Percentiles rank a stretch among this genome's conserved stretches.
Evolutionary conservation across 2,888 invertebrate species (phyloP).

Genomic region (Eledona agricola): DNA sequence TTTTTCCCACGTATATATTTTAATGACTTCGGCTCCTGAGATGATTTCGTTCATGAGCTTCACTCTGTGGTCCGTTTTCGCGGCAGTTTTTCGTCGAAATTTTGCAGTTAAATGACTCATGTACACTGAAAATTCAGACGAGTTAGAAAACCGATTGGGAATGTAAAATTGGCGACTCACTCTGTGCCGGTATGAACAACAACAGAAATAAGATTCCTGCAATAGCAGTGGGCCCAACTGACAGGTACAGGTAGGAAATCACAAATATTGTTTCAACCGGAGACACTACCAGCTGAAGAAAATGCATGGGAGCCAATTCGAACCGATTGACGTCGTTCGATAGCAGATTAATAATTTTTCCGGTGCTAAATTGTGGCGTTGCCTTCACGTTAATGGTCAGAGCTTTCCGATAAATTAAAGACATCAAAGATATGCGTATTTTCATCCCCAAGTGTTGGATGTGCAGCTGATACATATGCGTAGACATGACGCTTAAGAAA

Average conservation of each 20-base stretch:
- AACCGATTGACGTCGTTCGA: slow-evolving; percentile 87
- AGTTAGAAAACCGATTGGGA: background rate
- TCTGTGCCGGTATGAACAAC: slow-evolving; percentile 60
- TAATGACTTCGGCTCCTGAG: slow-evolving; percentile 74
- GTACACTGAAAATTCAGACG: slow-evolving; percentile 65
- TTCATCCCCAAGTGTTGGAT: slow-evolving; percentile 82
- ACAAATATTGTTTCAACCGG: slow-evolving; percentile 78
- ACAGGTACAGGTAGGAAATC: slow-evolving; percentile 71
- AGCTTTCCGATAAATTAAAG: slow-evolving; percentile 81
- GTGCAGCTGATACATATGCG: slow-evolving; percentile 84
- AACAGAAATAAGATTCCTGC: slow-evolving; percentile 65
- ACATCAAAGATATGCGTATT: slow-evolving; percentile 80
- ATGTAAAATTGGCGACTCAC: too few relatives aligned
- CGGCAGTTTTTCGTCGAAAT: slow-evolving; percentile 60
- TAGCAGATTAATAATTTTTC: slow-evolving; percentile 60
- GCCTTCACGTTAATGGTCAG: slow-evolving; percentile 77
- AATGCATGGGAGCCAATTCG: slow-evolving; percentile 78
- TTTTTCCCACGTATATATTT: slow-evolving; percentile 79
- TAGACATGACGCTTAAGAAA: slow-evolving; percentile 71
- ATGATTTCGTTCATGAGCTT: slow-evolving; percentile 76
- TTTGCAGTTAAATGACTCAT: slow-evolving; percentile 76
- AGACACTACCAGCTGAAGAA: slow-evolving; percentile 83
- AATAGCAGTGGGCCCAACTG: slow-evolving; percentile 64
- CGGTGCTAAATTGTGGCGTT: slow-evolving; percentile 81
- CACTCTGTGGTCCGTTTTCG: slow-evolving; percentile 70